Base-by-base conservation (phyloP, 2,888 invertebrate species). In the Macroteleia sp. region DNA sequence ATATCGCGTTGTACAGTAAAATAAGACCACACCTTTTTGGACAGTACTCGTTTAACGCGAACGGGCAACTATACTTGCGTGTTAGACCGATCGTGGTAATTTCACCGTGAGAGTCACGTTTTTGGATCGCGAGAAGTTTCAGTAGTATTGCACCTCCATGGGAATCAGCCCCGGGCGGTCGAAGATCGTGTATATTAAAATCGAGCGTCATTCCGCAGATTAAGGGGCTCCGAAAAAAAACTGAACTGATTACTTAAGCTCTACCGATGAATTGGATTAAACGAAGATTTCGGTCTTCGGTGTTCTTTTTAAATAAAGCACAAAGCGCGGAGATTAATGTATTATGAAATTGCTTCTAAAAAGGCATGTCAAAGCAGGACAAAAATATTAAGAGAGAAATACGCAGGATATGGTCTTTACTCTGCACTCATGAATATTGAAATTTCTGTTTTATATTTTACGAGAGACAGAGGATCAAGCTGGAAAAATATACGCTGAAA, bases 151-250 rank as follows among this genome's bases (percentile, higher is more conserved):
- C 57, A 48, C 69, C 52, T 48, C 32, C 81, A 89, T 90, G 90
- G 88, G 90, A 90, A 90, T 89, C 84, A 79, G 87, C 89, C 86
- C 67, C 62, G 69, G 81, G 89, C 84, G 69, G 83, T 84, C 86
- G 85, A 87, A 84, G 86, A 84, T 85, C 83, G 83, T 80, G 66
- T 87, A 86, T 67, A 69, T 77, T 73, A 73, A 66, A 67, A 71
- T 59, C 70, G 56, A 59, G 50, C 57, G 64, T 66, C 48, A 32
- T 39, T 67, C 50, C 39, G 70, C 61, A 36, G 62, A 76, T 69
- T 59, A 61, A 50, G 36, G 14, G 16, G 9, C 4, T 12, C 16
- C 9, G 36, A 5, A 3, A 1, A 32, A 64, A 61, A 61, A 61
- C n/a, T n/a, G 46, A 54, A 54, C 42, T 59, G 69, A 74, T 74